phyloP scores from a whole-genome alignment of 1,140 invertebrate genomes.

The Euborellia annulipes region DNA sequence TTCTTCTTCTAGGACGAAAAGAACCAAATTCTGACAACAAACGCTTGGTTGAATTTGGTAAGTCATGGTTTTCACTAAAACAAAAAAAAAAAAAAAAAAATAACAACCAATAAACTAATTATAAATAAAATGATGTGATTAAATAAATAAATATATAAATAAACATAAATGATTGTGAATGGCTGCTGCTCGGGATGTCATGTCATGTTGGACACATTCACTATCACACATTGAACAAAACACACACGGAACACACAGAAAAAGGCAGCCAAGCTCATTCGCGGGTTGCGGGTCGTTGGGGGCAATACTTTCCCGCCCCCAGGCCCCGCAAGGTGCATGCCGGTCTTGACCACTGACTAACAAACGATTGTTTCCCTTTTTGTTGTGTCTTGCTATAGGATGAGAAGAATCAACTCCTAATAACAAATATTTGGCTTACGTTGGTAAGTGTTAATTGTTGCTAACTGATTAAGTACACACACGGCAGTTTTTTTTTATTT shows the following conservation, averaged over 20 bases:
- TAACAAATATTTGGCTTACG: constrained; percentile 71
- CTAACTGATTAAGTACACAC: constrained; percentile 34
- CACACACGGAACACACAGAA: too few relatives aligned
- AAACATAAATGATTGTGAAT: too few relatives aligned
- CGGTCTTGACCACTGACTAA: constrained; percentile 11
- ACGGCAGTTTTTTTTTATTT: constrained; percentile 18
- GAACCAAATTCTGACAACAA: constrained; percentile 89
- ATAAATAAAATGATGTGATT: constrained; percentile 11
- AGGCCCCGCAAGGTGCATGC: too few relatives aligned
- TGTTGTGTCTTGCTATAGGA: constrained; percentile 43
- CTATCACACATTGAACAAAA: too few relatives aligned
- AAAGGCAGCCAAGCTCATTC: too few relatives aligned
- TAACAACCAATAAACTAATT: not conserved
- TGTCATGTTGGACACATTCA: too few relatives aligned
- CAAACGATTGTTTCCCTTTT: constrained; percentile 11
- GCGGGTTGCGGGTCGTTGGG: too few relatives aligned
- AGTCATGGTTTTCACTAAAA: constrained; percentile 34
- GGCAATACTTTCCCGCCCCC: too few relatives aligned
- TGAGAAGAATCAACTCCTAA: constrained; percentile 73
- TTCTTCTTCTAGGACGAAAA: constrained; percentile 49
- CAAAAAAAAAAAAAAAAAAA: too few relatives aligned
- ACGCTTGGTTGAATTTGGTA: constrained; percentile 94
- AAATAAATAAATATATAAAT: constrained; percentile 12
- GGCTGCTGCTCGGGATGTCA: too few relatives aligned
- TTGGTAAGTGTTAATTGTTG: constrained; percentile 54